Base-by-base conservation (phyloP, 1,140 invertebrate species). In the Tetragnatha versicolor region DNA sequence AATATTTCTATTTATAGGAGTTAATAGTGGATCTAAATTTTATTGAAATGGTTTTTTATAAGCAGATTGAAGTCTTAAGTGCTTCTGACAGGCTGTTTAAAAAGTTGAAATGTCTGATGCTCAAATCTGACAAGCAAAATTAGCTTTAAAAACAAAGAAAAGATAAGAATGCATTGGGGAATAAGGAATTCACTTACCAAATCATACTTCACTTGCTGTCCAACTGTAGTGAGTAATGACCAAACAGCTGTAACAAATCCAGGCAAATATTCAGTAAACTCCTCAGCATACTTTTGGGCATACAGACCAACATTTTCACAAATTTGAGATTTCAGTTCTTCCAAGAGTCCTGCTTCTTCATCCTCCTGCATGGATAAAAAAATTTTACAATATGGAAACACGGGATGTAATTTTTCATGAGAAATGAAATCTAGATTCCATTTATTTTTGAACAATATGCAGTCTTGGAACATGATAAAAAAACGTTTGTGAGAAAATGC, bases 211-310 rank as follows among this genome's bases (percentile, higher is more conserved):
- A 93, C 88, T 84, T 95, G 89, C 17, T 91, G 89, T 12, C 94
- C 92, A 7, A 94, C 96, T 10, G 90, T 90, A 33, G 94, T 90
- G 42, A 98, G 87, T 31, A 98, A 88, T 82, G 92, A 92, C 97
- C 97, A 99, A 63, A 98, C 92, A 42, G 92, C 93, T 0, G 91
- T 94, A 3, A 99, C 96, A 89, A 99, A 99, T 35, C 89, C 88
- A 6, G 93, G 91, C 49, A 98, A 89, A 86, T 93, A 96, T 10
- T 91, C 90, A 42, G 90, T 89, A 86, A 99, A 99, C 84, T 99
- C 97, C 87, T 99, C 97, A 85, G 97, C 95, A 84, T 99, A 99
- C 85, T 98, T 99, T 81, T 96, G 92, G 1, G 97, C 97, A 87
- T 98, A 99, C 33, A 99, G 87, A 2, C 93, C 90, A 17, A 97